These are phyloP conservation scores for Manis crassicaudata DNA, from an alignment of 2,797 vertebrate genomes.

Conservation along the genomic window DNA sequence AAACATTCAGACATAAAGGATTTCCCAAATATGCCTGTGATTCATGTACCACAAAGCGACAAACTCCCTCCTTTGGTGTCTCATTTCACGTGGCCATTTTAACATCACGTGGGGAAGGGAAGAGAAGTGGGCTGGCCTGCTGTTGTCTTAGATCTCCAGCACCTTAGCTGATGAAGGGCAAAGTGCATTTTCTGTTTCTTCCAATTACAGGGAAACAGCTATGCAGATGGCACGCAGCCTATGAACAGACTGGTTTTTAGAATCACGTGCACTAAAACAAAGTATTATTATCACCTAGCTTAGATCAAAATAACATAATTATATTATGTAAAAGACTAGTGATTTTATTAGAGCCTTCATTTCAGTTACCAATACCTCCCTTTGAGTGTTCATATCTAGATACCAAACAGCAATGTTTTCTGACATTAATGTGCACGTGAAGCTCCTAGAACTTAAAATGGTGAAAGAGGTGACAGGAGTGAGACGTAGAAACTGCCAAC, in stretches of 20 bases:
- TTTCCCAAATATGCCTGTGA: not conserved
- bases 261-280: not conserved
- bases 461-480: no score
- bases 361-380: not conserved
- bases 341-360: not conserved
- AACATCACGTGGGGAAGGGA: not conserved
- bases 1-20: not conserved
- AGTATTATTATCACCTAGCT: not conserved
- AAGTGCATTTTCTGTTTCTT: not conserved
- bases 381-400: not conserved
- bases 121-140: not conserved
- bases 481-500: no score
- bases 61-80: not conserved
- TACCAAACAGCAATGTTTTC: not conserved
- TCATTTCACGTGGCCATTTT: not conserved
- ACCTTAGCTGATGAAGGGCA: not conserved
- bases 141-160: not conserved
- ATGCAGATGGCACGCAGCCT: no score
- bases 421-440: not conserved
- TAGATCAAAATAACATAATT: not conserved
- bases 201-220: not conserved
- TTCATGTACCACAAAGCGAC: not conserved
- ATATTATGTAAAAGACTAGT: not conserved
- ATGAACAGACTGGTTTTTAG: not conserved
- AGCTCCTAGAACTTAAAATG: not conserved